Evolutionary conservation across 2,113 vertebrate genomes (phyloP), one percentile per base, ranked within the genome.

Genomic region (Fregetta grallaria): DNA sequence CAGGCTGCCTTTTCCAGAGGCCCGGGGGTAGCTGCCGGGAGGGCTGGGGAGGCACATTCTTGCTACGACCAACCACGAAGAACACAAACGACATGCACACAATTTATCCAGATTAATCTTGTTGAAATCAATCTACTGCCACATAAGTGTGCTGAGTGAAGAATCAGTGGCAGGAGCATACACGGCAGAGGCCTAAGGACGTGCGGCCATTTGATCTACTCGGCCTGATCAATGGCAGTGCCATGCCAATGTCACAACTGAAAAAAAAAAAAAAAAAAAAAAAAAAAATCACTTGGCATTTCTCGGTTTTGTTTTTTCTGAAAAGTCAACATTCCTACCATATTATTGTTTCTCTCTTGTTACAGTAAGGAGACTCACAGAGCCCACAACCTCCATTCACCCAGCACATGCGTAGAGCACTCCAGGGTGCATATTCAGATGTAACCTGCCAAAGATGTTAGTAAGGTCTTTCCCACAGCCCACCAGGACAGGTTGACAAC

Each of bases 351-450:
- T 70, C 59, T 59, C 30, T 53, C 22, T 47, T 6, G 0, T 59
- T 77, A 32, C n/a, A 34, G 36, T 15, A 72, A 67, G 50, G 25
- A 55, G 14, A 40, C 27, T 26, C 34, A 38, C 42, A 23, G 63
- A 92, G 5, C 12, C 44, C 16, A 45, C 38, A 55, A 5, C 5
- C n/a, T 67, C 29, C 8, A 1, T 19, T 59, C n/a, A 50, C 29
- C 19, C 3, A 1, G 52, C 9, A 18, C 0, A 0, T 7, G 9
- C 3, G 1, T 4, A 44, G 15, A 32, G 59, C 15, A 7, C 32
- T 44, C 18, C 34, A 34, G 45, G 23, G 26, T 26, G 23, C 32
- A 18, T 2, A 15, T 6, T 65, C 65, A 74, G 50, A 38, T 19
- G 11, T 40, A 44, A 82, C 50, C 56, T 52, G 45, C 29, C 55